Evolutionary conservation across 1,140 invertebrate genomes (phyloP), one percentile per base, ranked within the genome.

Genomic region (Pararge aegeria): DNA sequence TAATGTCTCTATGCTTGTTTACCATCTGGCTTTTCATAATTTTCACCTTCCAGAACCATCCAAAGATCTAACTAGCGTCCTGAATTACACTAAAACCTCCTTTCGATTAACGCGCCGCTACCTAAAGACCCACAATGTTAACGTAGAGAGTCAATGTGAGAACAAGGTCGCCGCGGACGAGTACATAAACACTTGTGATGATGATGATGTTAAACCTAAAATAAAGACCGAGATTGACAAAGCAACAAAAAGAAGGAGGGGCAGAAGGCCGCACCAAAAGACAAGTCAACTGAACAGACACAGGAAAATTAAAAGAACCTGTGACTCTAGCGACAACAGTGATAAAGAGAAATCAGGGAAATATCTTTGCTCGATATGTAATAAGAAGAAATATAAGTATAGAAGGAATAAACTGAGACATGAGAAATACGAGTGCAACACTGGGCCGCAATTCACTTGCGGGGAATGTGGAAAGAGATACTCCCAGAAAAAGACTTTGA

Each of bases 401-500:
- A 77, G 72, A 38, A 83, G 87, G 68, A 89, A 89, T 55, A 83
- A 83, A 58, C 44, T 89, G 60, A 68, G 87, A 37, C 89, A 90
- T 58, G 84, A 85, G 61, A 87, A 86, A 62, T 89, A 90, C 60
- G 88, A 89, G 63, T 92, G 91, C 61, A 76, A 87, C 16, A 84
- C 84, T 4, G 86, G 87, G 21, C 88, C 87, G 9, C 90, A 89
- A 68, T 92, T 91, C 63, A 70, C 61, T 5, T 92, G 90, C 75
- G 83, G 85, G 5, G 67, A 68, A 51, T 92, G 83, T 61, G 78
- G 69, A 12, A 83, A 80, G 63, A 82, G 61, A 61, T 89, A 84
- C 60, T 87, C 82, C 9, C 87, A 85, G 73, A 87, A 87, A 68
- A 91, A 91, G 76, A 91, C 89, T 3, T 66, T 92, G 34, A 79